These are phyloP conservation scores for Typhlomys cinereus DNA, from an alignment of 2,113 vertebrate species.

Conservation along the genomic window DNA sequence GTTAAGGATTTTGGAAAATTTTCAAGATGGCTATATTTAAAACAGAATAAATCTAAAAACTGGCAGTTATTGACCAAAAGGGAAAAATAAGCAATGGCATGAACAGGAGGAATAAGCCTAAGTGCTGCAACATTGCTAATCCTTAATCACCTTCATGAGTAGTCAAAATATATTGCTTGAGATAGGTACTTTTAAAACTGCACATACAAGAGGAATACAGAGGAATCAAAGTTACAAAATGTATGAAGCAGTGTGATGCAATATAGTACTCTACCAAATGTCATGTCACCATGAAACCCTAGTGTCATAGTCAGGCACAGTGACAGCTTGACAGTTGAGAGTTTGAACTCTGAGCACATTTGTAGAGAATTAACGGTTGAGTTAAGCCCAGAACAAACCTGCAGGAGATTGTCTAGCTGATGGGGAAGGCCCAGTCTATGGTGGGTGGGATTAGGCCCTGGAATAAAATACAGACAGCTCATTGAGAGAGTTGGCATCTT, in stretches of 20 bases:
- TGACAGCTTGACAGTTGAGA: too few species aligned
- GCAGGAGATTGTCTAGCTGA: too few species aligned
- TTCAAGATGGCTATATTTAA: background rate
- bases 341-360: too few species aligned
- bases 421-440: too few species aligned
- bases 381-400: too few species aligned
- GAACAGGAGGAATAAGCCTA: background rate
- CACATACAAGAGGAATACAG: background rate
- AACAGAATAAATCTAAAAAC: background rate
- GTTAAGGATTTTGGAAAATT: background rate
- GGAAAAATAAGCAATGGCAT: background rate
- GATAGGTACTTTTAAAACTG: background rate
- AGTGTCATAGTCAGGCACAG: background rate
- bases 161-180: background rate
- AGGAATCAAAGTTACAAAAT: background rate
- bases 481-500: too few species aligned
- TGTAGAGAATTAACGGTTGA: too few species aligned
- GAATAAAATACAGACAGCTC: too few species aligned
- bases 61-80: background rate
- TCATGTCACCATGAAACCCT: background rate
- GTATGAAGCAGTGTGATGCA: background rate
- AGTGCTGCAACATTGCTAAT: background rate
- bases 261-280: rapidly evolving
- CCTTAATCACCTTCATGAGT: background rate
- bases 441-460: too few species aligned